Base-by-base conservation (phyloP, 2,113 vertebrate genomes). In the Sebastes schlegelii region DNA sequence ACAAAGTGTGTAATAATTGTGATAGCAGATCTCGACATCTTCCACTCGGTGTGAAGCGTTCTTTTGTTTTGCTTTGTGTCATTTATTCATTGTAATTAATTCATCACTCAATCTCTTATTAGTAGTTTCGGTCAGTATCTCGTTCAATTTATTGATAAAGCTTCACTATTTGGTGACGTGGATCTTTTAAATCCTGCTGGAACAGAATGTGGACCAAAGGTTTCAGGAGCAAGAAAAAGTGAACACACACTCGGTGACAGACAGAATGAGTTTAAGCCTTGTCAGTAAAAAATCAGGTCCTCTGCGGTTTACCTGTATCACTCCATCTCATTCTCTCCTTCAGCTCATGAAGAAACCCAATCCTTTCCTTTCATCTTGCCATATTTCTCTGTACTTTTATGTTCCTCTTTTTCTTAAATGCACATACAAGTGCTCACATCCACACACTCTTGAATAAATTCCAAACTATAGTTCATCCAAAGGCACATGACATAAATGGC, bases 61-160 rank as follows among this genome's bases (percentile, higher is more conserved):
- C 45, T 71, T 45, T 62, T 55, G 65, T 60, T 83, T 62, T 13
- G 40, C 42, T 64, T 43, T 58, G 51, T 61, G 9, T 69, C 19
- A 13, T 78, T 67, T 65, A 48, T 87, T 77, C 34, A 49, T 58
- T 0, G 1, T 46, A 58, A 84, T 72, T 21, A 7, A 84, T 34
- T 73, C 2, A 60, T 76, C 8, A 21, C 57, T 42, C 40, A 19
- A 0, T 68, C 48, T 66, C 40, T 14, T 58, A 70, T 65, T 23
- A 45, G 34, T 45, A 26, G 26, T 26, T 26, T 40, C 2, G 74
- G 64, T 77, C 69, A 74, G 5, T 45, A 34, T 81, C 45, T 65
- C n/a, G 13, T 17, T 70, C 40, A 73, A 73, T 76, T 76, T 79
- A 71, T 78, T 72, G 52, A 52, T 79, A 43, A 17, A 17, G 45